phyloP scores from a whole-genome alignment of 2,888 invertebrate species.

The Cephalotes varians region DNA sequence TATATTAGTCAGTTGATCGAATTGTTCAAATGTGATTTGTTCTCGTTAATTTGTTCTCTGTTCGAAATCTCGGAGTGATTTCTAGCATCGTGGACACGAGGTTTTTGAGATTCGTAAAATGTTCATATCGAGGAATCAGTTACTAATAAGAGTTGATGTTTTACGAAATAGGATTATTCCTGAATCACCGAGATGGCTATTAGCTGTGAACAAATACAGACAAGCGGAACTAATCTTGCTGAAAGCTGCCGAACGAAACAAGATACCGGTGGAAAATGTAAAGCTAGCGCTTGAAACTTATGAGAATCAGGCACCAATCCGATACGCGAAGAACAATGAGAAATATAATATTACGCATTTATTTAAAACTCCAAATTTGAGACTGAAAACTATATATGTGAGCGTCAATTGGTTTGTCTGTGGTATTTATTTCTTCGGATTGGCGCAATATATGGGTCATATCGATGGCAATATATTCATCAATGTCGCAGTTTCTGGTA shows the following conservation, averaged over 20 bases:
- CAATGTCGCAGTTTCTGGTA: constrained; percentile 87
- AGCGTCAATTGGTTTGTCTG: constrained; percentile 87
- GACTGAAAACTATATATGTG: constrained; percentile 84
- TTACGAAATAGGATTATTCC: constrained; percentile 85
- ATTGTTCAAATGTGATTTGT: too few relatives aligned
- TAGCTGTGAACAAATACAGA: constrained; percentile 84
- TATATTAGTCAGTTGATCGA: too few relatives aligned
- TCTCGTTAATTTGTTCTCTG: too few relatives aligned
- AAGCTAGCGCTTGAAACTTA: constrained; percentile 79
- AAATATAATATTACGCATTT: constrained; percentile 85
- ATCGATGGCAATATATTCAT: constrained; percentile 87
- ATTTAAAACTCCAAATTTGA: constrained; percentile 84
- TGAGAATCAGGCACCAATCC: constrained; percentile 73
- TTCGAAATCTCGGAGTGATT: too few relatives aligned
- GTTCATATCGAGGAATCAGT: neutral
- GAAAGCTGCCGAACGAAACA: constrained; percentile 84
- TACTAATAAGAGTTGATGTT: neutral
- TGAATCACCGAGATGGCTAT: constrained; percentile 86
- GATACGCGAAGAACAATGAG: constrained; percentile 82
- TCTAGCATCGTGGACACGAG: too few relatives aligned
- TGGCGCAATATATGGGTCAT: constrained; percentile 87
- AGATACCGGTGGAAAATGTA: constrained; percentile 81
- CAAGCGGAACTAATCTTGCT: constrained; percentile 84
- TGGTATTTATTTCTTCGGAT: constrained; percentile 88
- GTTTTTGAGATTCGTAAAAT: neutral